phyloP scores from a whole-genome alignment of 2,797 vertebrate genomes.

The Echeneis naucrates region DNA sequence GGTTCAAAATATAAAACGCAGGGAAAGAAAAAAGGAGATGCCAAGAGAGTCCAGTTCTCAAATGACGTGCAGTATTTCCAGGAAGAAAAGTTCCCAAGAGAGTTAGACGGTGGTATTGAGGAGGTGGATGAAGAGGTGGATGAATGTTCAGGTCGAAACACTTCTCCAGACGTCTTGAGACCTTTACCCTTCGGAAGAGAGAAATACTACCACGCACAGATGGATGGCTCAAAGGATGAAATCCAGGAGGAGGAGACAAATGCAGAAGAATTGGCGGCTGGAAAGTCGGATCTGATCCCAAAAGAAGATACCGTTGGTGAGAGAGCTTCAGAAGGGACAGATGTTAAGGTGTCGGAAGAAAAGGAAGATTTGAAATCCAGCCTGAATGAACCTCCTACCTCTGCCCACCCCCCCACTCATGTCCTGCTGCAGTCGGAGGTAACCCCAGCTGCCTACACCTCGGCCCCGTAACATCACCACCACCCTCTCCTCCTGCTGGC shows the following conservation, averaged over 20 bases:
- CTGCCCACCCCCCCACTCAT: conserved; percentile 32
- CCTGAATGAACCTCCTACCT: conserved; percentile 6
- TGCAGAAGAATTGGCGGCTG: conserved; percentile 4
- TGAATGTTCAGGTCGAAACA: conserved; percentile 3
- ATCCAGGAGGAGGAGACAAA: neutral
- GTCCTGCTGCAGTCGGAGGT: conserved; percentile 86
- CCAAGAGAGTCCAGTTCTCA: conserved; percentile 61
- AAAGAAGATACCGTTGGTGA: neutral
- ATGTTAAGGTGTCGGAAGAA: neutral
- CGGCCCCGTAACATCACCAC: conserved; percentile 49
- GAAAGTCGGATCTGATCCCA: conserved; percentile 14
- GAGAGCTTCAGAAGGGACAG: conserved; percentile 17
- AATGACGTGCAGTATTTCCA: conserved; percentile 51
- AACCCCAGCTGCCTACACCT: conserved; percentile 61
- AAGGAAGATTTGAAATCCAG: conserved; percentile 6
- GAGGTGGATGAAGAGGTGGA: conserved; percentile 36
- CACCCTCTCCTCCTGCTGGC: conserved; percentile 39
- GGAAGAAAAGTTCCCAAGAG: conserved; percentile 11
- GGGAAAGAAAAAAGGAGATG: conserved; percentile 13
- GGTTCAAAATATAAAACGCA: neutral
- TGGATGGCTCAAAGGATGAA: conserved; percentile 50
- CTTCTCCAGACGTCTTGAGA: neutral
- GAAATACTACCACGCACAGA: conserved; percentile 29
- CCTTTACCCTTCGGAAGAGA: conserved; percentile 37
- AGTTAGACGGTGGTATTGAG: conserved; percentile 26